Conservation (phyloP, 1,140 invertebrate species). For the Diplogasteroides magnus region DNA sequence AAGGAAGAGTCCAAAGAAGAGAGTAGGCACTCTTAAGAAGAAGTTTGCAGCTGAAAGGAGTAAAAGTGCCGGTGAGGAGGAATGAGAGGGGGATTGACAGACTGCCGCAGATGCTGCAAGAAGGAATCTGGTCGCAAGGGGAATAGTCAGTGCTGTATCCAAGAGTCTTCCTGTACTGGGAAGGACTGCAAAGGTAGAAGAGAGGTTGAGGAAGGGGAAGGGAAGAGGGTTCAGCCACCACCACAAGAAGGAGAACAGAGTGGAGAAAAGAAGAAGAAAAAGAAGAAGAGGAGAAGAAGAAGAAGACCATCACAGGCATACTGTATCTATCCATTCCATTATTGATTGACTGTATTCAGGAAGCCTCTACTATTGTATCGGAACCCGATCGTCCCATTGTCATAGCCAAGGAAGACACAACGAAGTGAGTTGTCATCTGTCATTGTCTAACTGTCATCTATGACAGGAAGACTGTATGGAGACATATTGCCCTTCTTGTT, state of each 20-base stretch:
- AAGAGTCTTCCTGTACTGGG: neutral
- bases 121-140: neutral
- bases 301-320: conserved; percentile 4
- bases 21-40: conserved; percentile 8
- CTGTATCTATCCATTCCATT: neutral
- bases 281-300: conserved; percentile 15
- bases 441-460: conserved; percentile 20
- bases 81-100: neutral
- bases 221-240: neutral
- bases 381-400: conserved; percentile 9
- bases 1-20: conserved; percentile 7
- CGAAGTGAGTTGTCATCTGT: conserved; percentile 25
- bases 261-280: conserved; percentile 14
- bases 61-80: conserved; percentile 20
- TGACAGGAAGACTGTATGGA: conserved; percentile 26
- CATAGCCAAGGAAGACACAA: conserved; percentile 6
- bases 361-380: conserved; percentile 3
- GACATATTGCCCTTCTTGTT: conserved; percentile 19
- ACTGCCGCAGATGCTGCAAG: neutral
- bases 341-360: neutral
- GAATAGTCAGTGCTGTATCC: neutral
- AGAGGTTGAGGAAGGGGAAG: neutral
- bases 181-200: neutral
- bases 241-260: conserved; percentile 9
- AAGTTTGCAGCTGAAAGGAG: conserved; percentile 9